Evolutionary conservation across 92 coral and sea anemone genomes (phyloP).

Genomic region (Umimayanthus kanabou): DNA sequence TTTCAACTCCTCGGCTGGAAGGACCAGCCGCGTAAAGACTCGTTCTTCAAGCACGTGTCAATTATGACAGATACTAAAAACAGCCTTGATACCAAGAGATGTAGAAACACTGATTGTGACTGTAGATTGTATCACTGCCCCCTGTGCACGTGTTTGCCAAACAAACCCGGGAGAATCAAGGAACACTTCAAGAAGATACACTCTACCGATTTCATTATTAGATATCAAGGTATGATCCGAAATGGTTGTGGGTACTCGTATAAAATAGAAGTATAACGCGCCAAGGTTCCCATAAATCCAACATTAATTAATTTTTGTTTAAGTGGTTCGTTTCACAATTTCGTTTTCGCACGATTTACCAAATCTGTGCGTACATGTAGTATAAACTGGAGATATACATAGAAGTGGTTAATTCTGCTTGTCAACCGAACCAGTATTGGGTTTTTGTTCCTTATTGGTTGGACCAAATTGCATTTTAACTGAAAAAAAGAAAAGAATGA

Average conservation of each 20-base stretch:
- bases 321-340: neutral
- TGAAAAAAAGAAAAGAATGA: too few relatives aligned
- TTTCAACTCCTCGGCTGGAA: slow-evolving; percentile 69
- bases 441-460: too few relatives aligned
- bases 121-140: slow-evolving; percentile 90
- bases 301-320: neutral
- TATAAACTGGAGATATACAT: too few relatives aligned
- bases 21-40: slow-evolving; percentile 50
- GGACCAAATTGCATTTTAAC: too few relatives aligned
- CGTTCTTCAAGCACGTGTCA: slow-evolving; percentile 66
- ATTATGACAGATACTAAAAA: slow-evolving; percentile 61
- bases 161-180: slow-evolving; percentile 85
- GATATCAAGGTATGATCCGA: slow-evolving; percentile 72
- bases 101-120: slow-evolving; percentile 84
- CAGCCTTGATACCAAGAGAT: slow-evolving; percentile 57
- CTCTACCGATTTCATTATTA: slow-evolving; percentile 73
- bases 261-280: neutral
- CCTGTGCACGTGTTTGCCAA: slow-evolving; percentile 82
- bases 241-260: neutral
- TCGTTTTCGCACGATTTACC: neutral
- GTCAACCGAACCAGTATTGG: too few relatives aligned
- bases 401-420: too few relatives aligned
- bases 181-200: slow-evolving; percentile 91
- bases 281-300: too few relatives aligned
- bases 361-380: too few relatives aligned